Evolutionary conservation across 2,888 invertebrate species (phyloP), one percentile per base, ranked within the genome.

Genomic region (Trichopoda pennipes): DNA sequence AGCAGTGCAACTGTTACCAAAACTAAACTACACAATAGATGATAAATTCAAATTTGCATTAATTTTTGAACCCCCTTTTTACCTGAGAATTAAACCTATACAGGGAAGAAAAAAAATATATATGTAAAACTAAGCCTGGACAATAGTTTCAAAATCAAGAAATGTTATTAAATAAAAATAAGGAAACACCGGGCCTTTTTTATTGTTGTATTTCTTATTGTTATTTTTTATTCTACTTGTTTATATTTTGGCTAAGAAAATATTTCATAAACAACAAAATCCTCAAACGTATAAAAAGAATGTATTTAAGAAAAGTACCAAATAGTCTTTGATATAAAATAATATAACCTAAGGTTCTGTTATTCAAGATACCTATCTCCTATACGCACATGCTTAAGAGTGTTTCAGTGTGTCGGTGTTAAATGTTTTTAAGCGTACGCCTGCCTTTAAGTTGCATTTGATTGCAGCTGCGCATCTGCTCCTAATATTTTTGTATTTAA

Each of bases 171-270:
- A 58, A 49, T 53, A 66, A 28, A 60, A 63, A 53, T 75, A 51
- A 79, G 79, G 75, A 82, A 82, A 82, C 82, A 82, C 82, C 82
- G 79, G 82, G 82, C 82, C 82, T 82, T 82, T 82, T 82, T 82
- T 73, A 77, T 78, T 81, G 44, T 80, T 74, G 63, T 49, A 44
- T 72, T n/a, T 44, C 64, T 70, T 70, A 21, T 60, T 73, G n/a
- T 60, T 63, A 28, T 58, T 44, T 74, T 44, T 49, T 32, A 32
- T 61, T 38, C 47, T 70, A 56, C 63, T 64, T 70, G 56, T 53
- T 70, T 77, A 63, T 81, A 70, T 79, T 79, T 81, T 82, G 82
- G 82, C 82, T 82, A 82, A 82, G 82, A 79, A 78, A 75, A 55
- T 75, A 75, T 35, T 16, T 79, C 75, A 63, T 51, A 66, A 66